Conservation (phyloP, 2,797 vertebrate species). For the Poeciliopsis infans region DNA sequence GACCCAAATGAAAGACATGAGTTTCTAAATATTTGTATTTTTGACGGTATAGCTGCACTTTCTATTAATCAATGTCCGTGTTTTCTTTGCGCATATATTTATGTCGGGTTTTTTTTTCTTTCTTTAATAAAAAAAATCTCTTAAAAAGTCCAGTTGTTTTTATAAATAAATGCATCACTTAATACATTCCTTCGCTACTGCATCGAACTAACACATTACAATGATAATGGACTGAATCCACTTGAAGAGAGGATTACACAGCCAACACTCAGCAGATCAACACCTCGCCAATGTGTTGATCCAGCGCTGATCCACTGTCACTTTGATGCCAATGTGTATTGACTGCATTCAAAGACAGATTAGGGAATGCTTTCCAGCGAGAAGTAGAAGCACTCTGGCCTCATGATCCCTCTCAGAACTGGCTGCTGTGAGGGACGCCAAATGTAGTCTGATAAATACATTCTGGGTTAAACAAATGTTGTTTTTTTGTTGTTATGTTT, state of each 20-base stretch:
- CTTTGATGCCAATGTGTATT: slow-evolving; percentile 78
- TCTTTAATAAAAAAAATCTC: background rate
- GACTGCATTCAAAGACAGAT: slow-evolving; percentile 74
- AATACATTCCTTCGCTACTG: background rate
- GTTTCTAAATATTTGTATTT: background rate
- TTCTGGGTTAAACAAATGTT: slow-evolving; percentile 45
- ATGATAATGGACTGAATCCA: slow-evolving; percentile 66
- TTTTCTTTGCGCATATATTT: background rate
- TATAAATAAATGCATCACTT: background rate
- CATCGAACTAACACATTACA: slow-evolving; percentile 29
- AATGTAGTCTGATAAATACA: slow-evolving; percentile 55
- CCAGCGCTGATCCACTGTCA: slow-evolving; percentile 56
- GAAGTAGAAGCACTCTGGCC: slow-evolving; percentile 63
- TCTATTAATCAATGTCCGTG: background rate
- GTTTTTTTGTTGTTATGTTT: too few species aligned
- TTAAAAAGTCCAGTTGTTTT: background rate
- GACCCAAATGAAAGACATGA: slow-evolving; percentile 58
- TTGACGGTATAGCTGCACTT: background rate
- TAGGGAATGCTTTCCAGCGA: slow-evolving; percentile 66
- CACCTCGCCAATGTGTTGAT: slow-evolving; percentile 67
- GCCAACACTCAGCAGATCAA: slow-evolving; percentile 61
- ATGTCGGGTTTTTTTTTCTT: background rate
- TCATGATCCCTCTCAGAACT: slow-evolving; percentile 66
- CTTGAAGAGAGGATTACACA: slow-evolving; percentile 72
- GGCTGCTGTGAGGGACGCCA: slow-evolving; percentile 37